phyloP scores from a whole-genome alignment of 2,113 vertebrate species.

The Oreochromis aureus region DNA sequence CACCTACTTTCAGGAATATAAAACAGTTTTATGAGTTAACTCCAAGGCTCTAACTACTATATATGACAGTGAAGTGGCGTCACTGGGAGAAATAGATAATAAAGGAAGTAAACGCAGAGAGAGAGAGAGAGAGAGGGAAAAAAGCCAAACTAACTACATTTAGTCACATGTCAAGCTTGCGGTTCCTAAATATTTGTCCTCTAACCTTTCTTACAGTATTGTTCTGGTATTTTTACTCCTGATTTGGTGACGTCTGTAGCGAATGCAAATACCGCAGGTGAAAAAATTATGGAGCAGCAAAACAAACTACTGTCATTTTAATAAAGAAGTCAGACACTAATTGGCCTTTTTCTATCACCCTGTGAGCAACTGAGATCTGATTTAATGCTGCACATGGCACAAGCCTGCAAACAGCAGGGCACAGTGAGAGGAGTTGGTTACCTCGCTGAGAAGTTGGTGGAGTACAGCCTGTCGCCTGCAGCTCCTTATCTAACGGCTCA shows the following conservation, averaged over 20 bases:
- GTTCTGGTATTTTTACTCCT: not conserved
- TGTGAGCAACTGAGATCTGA: not conserved
- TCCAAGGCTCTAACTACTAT: not conserved
- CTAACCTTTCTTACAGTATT: not conserved
- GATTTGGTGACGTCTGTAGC: not conserved
- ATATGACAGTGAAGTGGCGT: not conserved
- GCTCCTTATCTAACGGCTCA: not conserved
- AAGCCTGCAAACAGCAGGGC: not conserved
- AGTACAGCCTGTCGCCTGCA: not conserved
- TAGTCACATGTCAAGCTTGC: not conserved
- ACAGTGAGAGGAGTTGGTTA: not conserved
- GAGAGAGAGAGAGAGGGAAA: accelerated
- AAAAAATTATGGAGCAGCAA: not conserved
- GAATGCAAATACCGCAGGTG: not conserved
- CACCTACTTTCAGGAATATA: not conserved
- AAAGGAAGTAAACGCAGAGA: not conserved
- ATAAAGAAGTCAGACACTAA: not conserved
- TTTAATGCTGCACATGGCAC: not conserved
- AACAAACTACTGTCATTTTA: not conserved
- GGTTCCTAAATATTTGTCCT: not conserved
- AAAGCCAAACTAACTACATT: not conserved
- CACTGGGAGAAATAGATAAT: not conserved
- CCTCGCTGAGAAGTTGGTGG: not conserved
- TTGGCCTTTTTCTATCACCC: not conserved
- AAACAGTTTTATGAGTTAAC: not conserved